Percentiles rank a stretch among this genome's conserved stretches.
Evolutionary conservation across 1,140 invertebrate genomes (phyloP).

Genomic region (Drosophila saltans): DNA sequence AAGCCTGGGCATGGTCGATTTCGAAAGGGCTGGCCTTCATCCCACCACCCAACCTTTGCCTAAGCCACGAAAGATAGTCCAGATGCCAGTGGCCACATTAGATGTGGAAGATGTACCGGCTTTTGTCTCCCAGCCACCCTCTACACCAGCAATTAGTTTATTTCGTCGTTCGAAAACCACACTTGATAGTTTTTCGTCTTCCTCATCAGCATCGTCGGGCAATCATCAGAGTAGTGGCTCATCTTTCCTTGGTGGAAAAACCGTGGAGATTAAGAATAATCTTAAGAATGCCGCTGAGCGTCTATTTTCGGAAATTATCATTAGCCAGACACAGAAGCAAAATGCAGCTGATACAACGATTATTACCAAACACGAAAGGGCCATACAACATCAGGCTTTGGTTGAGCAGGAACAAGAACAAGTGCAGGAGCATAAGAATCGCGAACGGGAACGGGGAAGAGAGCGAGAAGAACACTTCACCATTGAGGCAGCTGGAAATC

Average conservation of each 20-base stretch:
- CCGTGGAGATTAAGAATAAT: slow-evolving; percentile 80
- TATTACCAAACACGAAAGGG: slow-evolving; percentile 77
- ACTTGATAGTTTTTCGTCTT: slow-evolving; percentile 54
- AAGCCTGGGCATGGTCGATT: slow-evolving; percentile 74
- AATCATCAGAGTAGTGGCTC: not conserved
- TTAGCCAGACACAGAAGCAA: slow-evolving; percentile 73
- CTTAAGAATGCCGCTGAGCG: slow-evolving; percentile 81
- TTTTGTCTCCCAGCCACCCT: slow-evolving; percentile 25
- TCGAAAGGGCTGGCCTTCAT: slow-evolving; percentile 68
- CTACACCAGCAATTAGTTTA: slow-evolving; percentile 54
- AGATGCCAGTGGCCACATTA: slow-evolving; percentile 73
- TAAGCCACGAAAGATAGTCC: slow-evolving; percentile 73
- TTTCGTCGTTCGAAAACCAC: slow-evolving; percentile 79
- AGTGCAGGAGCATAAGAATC: slow-evolving; percentile 47
- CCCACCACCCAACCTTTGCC: slow-evolving; percentile 68
- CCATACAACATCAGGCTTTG: slow-evolving; percentile 69
- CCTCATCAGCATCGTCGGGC: slow-evolving; percentile 11
- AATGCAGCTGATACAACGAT: slow-evolving; percentile 55
- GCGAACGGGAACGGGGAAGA: slow-evolving; percentile 36
- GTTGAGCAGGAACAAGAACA: slow-evolving; percentile 62
- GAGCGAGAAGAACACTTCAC: slow-evolving; percentile 37
- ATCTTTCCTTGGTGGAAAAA: slow-evolving; percentile 62
- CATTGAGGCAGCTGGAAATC: slow-evolving; percentile 53
- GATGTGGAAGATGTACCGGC: slow-evolving; percentile 66
- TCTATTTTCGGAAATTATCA: slow-evolving; percentile 80